Evolutionary conservation across 1,140 invertebrate genomes (phyloP), one percentile per base, ranked within the genome.

Genomic region (Manduca sexta): DNA sequence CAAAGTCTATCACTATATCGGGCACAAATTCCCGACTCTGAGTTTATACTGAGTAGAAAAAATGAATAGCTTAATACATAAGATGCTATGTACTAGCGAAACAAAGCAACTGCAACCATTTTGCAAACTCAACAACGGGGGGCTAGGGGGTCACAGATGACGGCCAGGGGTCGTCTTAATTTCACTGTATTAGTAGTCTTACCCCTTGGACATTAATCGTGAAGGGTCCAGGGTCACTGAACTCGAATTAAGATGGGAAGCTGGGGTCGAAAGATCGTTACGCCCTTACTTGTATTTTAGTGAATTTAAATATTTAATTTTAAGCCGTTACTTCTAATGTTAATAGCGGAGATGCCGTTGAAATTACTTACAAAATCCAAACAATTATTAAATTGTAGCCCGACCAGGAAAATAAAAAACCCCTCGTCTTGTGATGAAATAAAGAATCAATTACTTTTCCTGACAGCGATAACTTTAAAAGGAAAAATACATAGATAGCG

Each of bases 101-200:
- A 40, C 8, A 40, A 17, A 43, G 33, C 11, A 38, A 45, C 18
- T 45, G 52, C 49, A 37, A 51, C 55, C 64, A 64, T 67, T 56
- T 67, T 58, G 59, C 52, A 41, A 31, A 41, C n/a, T 15, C 30
- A 15, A 34, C 30, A 17, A 45, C 34, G 18, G 43, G 44, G 54
- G 53, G 49, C 44, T 39, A 41, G 56, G 63, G 65, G 63, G 63
- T 64, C 54, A 55, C 66, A 72, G 60, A 68, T 70, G 68, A 64
- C 65, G 49, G 48, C 42, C 39, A 64, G 64, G 74, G 79, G 71
- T 76, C 66, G 62, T 83, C 79, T 83, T 83, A 80, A 83, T 83
- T 78, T 79, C 56, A 58, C 69, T 52, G 70, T 71, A 74, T 76
- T 73, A 79, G 67, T 69, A 79, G 69, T 78, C 76, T 79, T 77